These are phyloP conservation scores for Heteropelma amictum DNA, from an alignment of 2,888 invertebrate genomes.

Conservation along the genomic window DNA sequence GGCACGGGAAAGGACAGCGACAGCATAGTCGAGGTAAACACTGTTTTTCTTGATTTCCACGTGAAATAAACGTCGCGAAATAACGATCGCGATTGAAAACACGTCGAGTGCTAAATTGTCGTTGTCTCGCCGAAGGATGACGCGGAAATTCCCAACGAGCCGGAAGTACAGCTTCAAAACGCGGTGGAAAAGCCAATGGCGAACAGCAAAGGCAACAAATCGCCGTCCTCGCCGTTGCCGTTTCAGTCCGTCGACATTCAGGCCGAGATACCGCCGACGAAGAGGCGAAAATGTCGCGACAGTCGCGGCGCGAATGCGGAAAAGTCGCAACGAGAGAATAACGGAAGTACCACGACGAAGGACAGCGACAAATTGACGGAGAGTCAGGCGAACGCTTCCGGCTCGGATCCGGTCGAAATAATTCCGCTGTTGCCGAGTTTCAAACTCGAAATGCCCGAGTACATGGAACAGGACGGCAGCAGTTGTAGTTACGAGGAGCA, in stretches of 20 bases:
- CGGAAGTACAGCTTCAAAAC: conserved; percentile 76
- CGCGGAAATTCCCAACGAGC: conserved; percentile 75
- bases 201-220: conserved; percentile 72
- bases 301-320: conserved; percentile 67
- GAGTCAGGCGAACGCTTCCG: conserved; percentile 64
- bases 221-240: conserved; percentile 72
- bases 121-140: conserved; percentile 69
- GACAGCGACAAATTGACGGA: conserved; percentile 69
- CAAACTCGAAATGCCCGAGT: conserved; percentile 81
- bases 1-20: conserved; percentile 77
- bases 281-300: conserved; percentile 75
- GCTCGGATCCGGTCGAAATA: conserved; percentile 75
- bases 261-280: conserved; percentile 72
- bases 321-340: conserved; percentile 64
- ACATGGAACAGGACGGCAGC: conserved; percentile 79
- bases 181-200: conserved; percentile 68
- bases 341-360: conserved; percentile 66
- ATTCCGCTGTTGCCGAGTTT: conserved; percentile 79
- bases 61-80: background rate
- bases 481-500: conserved; percentile 77
- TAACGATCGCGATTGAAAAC: conserved; percentile 2
- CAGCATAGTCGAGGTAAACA: conserved; percentile 70
- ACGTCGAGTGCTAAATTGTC: background rate
- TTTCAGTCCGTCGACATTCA: conserved; percentile 71
- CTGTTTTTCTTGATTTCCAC: background rate